Evolutionary conservation across 2,888 invertebrate species (phyloP).

Genomic region (Leistus spinibarbis): DNA sequence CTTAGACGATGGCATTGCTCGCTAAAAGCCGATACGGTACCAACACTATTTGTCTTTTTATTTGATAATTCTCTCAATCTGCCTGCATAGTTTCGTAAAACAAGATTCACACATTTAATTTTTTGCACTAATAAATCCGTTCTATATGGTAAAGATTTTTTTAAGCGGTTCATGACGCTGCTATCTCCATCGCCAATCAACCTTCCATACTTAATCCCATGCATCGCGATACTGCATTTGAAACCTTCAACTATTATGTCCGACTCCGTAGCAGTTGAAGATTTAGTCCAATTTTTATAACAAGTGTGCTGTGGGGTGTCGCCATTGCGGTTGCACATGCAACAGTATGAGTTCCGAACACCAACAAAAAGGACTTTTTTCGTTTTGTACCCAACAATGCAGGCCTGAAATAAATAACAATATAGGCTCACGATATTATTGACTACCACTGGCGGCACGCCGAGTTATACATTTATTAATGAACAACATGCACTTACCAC

Average conservation of each 20-base stretch:
- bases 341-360: constrained; percentile 14
- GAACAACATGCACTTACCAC: no score
- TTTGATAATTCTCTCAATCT: neutral
- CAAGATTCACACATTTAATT: constrained; percentile 23
- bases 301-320: neutral
- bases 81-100: constrained; percentile 14
- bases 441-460: no score
- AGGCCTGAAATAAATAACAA: no score
- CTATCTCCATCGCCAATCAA: constrained; percentile 31
- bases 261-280: constrained; percentile 40
- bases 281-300: constrained; percentile 39
- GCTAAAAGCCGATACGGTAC: neutral
- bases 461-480: no score
- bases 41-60: constrained; percentile 6
- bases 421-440: no score
- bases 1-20: neutral
- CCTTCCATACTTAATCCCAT: constrained; percentile 19
- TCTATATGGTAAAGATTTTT: neutral
- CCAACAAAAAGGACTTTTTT: constrained; percentile 14
- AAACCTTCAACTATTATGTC: constrained; percentile 19
- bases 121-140: constrained; percentile 11
- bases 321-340: constrained; percentile 14
- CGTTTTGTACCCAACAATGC: constrained; percentile 17
- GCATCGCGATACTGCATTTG: constrained; percentile 5
- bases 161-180: neutral